A percentile compares a stretch with the other conserved stretches of the same genome.
Conservation (phyloP, 1,140 invertebrate species). For the Diploscapter pachys region DNA sequence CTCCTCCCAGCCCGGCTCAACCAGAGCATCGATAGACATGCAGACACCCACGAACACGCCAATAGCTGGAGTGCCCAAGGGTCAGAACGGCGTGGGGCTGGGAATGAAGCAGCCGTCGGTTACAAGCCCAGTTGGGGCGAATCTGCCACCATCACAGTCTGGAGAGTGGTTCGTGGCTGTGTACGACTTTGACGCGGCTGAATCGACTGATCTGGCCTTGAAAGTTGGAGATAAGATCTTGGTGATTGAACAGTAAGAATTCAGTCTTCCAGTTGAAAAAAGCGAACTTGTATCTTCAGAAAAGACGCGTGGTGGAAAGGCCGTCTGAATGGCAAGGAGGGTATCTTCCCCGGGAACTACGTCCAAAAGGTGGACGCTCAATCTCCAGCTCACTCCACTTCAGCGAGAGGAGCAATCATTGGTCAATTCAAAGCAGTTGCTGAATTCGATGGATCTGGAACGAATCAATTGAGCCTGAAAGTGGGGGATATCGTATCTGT, state of each 20-base stretch:
- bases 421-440: slow-evolving; percentile 40
- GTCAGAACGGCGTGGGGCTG: too few species aligned
- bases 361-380: slow-evolving; percentile 50
- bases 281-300: slow-evolving; percentile 1
- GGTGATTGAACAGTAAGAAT: slow-evolving; percentile 75
- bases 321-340: slow-evolving; percentile 74
- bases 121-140: too few species aligned
- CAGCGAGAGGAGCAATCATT: not conserved
- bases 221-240: slow-evolving; percentile 82
- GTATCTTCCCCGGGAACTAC: slow-evolving; percentile 80
- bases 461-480: slow-evolving; percentile 70
- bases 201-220: slow-evolving; percentile 85
- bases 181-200: slow-evolving; percentile 71
- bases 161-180: slow-evolving; percentile 59
- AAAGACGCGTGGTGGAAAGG: slow-evolving; percentile 96
- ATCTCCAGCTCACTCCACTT: not conserved
- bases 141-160: too few species aligned
- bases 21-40: slow-evolving; percentile 15
- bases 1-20: slow-evolving; percentile 9
- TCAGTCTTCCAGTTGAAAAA: not conserved
- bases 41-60: not conserved
- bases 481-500: slow-evolving; percentile 93
- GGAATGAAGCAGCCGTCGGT: not conserved
- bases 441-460: slow-evolving; percentile 42
- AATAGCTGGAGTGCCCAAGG: too few species aligned